Evolutionary conservation across 2,113 vertebrate species (phyloP).

Genomic region (Microcebus tavaratra): DNA sequence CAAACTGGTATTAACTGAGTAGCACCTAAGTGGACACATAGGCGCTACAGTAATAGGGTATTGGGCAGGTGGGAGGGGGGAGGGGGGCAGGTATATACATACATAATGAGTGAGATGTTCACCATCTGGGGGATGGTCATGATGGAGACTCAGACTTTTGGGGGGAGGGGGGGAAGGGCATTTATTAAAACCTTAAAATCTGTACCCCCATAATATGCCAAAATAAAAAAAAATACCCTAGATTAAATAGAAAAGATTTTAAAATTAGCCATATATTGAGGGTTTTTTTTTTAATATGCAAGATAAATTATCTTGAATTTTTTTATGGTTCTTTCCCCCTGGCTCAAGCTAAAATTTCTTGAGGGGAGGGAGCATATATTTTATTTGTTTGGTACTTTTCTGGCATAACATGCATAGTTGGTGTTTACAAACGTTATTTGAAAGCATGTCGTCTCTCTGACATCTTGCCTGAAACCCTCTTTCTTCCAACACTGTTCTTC

Average conservation of each 20-base stretch:
- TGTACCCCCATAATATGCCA: no score
- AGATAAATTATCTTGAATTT: background rate
- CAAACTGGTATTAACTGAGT: no score
- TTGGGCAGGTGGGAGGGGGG: no score
- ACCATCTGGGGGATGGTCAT: no score
- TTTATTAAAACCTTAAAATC: no score
- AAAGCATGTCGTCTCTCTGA: background rate
- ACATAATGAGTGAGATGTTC: no score
- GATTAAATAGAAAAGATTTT: background rate
- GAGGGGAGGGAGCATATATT: background rate
- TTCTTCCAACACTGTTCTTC: background rate
- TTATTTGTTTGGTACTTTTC: background rate
- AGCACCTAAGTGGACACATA: no score
- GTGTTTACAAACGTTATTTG: background rate
- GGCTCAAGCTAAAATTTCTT: background rate
- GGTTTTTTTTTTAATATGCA: background rate
- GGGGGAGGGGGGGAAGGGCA: no score
- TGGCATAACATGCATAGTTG: fast-evolving
- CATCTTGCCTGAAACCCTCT: background rate
- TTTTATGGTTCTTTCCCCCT: background rate
- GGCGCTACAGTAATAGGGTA: no score
- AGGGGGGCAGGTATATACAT: no score
- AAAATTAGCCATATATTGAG: background rate
- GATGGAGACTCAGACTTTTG: no score
- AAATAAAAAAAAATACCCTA: background rate